phyloP scores from a whole-genome alignment of 2,113 vertebrate genomes.

The Osmerus mordax region DNA sequence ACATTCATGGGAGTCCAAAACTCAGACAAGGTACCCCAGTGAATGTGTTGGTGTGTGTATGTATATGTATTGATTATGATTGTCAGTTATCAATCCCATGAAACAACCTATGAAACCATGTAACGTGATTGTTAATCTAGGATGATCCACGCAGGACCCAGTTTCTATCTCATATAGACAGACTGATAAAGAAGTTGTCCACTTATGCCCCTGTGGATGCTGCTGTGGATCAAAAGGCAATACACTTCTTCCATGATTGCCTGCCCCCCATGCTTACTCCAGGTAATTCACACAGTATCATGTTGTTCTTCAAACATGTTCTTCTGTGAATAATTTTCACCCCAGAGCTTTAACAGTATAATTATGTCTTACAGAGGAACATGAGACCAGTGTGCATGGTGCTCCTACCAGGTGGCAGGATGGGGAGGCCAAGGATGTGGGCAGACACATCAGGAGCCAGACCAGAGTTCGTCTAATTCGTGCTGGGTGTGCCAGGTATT shows the following conservation, averaged over 20 bases:
- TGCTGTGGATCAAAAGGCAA: slow-evolving; percentile 91
- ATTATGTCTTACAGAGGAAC: slow-evolving; percentile 70
- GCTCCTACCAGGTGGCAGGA: slow-evolving; percentile 78
- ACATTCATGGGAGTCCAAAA: slow-evolving; percentile 90
- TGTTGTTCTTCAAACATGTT: too few relatives aligned
- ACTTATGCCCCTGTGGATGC: slow-evolving; percentile 86
- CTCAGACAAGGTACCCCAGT: slow-evolving; percentile 69
- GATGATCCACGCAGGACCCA: slow-evolving; percentile 71
- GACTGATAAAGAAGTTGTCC: slow-evolving; percentile 79
- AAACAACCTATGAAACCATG: background rate
- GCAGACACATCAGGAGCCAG: slow-evolving; percentile 70
- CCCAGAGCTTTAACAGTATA: background rate
- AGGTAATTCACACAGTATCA: slow-evolving; percentile 48
- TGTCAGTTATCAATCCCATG: too few relatives aligned
- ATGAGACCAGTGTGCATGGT: slow-evolving; percentile 77
- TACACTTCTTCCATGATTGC: slow-evolving; percentile 88
- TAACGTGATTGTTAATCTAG: slow-evolving; percentile 35
- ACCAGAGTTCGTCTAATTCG: slow-evolving; percentile 82
- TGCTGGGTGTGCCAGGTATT: slow-evolving; percentile 76
- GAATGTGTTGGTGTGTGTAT: background rate
- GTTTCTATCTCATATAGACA: slow-evolving; percentile 79
- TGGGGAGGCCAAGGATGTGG: slow-evolving; percentile 65
- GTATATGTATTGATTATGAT: background rate
- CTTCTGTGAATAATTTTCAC: too few relatives aligned
- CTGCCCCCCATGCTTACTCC: slow-evolving; percentile 83